These are phyloP conservation scores for Bradypodion ventrale DNA, from an alignment of 2,797 vertebrate species.

Conservation along the genomic window DNA sequence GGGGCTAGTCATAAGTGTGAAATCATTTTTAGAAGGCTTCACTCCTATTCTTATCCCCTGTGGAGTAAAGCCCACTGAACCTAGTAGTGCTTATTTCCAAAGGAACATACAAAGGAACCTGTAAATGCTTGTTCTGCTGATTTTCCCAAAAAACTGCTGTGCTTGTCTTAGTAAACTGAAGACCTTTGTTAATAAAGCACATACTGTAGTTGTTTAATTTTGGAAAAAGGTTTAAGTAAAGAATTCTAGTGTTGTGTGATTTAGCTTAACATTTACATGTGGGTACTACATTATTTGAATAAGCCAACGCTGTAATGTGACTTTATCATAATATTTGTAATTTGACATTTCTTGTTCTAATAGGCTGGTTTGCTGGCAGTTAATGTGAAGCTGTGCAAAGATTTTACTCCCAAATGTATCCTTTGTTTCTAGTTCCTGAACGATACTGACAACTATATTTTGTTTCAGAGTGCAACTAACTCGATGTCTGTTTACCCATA, in stretches of 20 bases:
- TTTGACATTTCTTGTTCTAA: conserved; percentile 43
- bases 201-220: not conserved
- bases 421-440: conserved; percentile 44
- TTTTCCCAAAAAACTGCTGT: not conserved
- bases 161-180: not conserved
- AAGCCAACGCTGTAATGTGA: not conserved
- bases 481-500: too few species aligned
- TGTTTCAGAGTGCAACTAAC: too few species aligned
- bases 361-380: conserved; percentile 69
- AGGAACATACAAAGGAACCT: not conserved
- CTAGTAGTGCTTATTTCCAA: not conserved
- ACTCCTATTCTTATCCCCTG: not conserved
- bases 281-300: not conserved
- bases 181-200: not conserved
- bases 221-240: not conserved
- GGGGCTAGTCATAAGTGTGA: not conserved
- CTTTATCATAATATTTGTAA: not conserved
- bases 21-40: not conserved
- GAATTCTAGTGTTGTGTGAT: not conserved
- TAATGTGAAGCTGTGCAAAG: conserved; percentile 62
- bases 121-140: not conserved
- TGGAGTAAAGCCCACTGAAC: not conserved
- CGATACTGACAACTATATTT: not conserved
- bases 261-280: not conserved
- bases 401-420: conserved; percentile 64